These are phyloP conservation scores for Ochotona curzoniae DNA, from an alignment of 2,113 vertebrate genomes.

Conservation along the genomic window DNA sequence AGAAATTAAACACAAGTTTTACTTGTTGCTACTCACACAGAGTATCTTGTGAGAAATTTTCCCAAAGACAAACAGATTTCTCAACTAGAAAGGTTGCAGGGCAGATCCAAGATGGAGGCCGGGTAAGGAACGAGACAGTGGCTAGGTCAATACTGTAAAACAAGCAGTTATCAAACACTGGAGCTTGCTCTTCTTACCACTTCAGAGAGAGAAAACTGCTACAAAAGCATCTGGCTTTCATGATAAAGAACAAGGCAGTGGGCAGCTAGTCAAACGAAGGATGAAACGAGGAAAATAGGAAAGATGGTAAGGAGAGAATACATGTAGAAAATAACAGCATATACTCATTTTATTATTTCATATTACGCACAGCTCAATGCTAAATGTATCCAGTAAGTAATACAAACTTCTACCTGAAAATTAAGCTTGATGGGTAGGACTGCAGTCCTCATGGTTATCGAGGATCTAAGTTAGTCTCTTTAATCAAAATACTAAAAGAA, in stretches of 20 bases:
- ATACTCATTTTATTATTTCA: not conserved
- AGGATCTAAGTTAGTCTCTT: slow-evolving; percentile 69
- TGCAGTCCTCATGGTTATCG: slow-evolving; percentile 65
- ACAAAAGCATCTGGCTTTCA: not conserved
- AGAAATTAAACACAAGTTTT: not conserved
- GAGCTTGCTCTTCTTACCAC: not conserved
- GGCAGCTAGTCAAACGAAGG: not conserved
- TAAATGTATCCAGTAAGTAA: slow-evolving; percentile 37
- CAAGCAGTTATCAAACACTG: not conserved
- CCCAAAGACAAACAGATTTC: not conserved
- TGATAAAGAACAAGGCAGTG: not conserved
- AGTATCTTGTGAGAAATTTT: not conserved
- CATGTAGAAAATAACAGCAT: not conserved
- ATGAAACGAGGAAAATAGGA: not conserved
- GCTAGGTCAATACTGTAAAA: not conserved
- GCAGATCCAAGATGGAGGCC: not conserved
- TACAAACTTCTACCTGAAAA: slow-evolving; percentile 51
- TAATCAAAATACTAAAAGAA: slow-evolving; percentile 77
- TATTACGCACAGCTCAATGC: not conserved
- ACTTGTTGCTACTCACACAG: too few relatives aligned
- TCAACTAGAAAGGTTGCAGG: not conserved
- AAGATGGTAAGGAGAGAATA: not conserved
- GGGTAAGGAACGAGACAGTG: accelerated
- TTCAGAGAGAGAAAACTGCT: not conserved
- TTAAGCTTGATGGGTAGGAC: slow-evolving; percentile 58